Evolutionary conservation across 2,113 vertebrate genomes (phyloP).

Genomic region (Takifugu flavidus): DNA sequence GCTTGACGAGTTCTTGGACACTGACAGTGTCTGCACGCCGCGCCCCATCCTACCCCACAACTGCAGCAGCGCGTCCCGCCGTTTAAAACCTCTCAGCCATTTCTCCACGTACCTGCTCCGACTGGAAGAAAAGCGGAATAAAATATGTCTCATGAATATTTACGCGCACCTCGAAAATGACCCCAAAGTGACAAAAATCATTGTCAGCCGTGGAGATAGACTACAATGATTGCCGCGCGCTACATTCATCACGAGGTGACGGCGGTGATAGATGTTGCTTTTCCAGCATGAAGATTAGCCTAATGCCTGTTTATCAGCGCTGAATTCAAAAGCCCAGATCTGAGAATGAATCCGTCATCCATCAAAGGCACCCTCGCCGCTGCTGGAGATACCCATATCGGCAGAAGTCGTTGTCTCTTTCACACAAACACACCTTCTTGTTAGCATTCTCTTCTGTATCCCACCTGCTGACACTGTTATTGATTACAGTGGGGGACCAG

Average conservation of each 20-base stretch:
- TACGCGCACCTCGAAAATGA: constrained; percentile 15
- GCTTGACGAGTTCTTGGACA: not conserved
- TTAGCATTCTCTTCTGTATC: constrained; percentile 42
- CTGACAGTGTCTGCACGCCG: not conserved
- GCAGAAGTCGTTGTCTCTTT: constrained; percentile 1
- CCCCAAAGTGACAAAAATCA: constrained; percentile 32
- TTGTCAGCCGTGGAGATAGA: constrained; percentile 17
- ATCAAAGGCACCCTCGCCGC: constrained; percentile 46
- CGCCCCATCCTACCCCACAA: not conserved
- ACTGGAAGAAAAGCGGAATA: constrained; percentile 6
- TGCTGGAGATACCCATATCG: constrained; percentile 24
- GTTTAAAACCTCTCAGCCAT: not conserved
- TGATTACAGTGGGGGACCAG: constrained; percentile 46
- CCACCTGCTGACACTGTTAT: constrained; percentile 37
- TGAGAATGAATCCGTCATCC: constrained; percentile 45
- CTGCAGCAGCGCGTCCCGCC: constrained; percentile 2
- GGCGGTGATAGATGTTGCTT: constrained; percentile 19
- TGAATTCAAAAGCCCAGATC: constrained; percentile 40
- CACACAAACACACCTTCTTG: constrained; percentile 9
- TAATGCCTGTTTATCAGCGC: constrained; percentile 42
- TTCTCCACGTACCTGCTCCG: not conserved
- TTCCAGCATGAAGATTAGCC: constrained; percentile 35
- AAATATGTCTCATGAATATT: constrained; percentile 23
- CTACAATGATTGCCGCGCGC: constrained; percentile 14
- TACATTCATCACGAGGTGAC: constrained; percentile 33